These are phyloP conservation scores for Hemitrygon akajei DNA, from an alignment of 2,797 vertebrate genomes.

Conservation along the genomic window DNA sequence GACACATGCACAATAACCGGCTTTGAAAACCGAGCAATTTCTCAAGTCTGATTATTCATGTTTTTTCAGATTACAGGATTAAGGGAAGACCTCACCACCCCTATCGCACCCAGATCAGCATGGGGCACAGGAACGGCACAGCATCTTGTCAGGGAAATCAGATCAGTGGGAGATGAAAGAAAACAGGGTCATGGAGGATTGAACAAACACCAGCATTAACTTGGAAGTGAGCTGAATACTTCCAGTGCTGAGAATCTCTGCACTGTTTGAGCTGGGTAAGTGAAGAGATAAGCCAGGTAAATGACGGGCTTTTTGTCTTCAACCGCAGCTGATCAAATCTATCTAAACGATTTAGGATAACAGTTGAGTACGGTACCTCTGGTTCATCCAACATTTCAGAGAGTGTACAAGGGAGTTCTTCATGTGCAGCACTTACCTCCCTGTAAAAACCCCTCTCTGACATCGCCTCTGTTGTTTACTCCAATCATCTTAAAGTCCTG, in stretches of 20 bases:
- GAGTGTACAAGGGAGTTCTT: background rate
- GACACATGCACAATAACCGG: background rate
- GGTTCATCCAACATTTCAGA: background rate
- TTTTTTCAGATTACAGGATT: background rate
- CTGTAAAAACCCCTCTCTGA: too few relatives aligned
- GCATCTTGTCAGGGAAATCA: background rate
- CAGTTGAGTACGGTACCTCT: background rate
- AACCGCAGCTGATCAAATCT: conserved; percentile 11
- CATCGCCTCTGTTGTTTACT: too few relatives aligned
- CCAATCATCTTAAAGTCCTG: too few relatives aligned
- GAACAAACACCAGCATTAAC: background rate
- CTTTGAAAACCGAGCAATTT: background rate
- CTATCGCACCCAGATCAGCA: background rate
- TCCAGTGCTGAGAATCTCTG: background rate
- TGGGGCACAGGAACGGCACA: background rate
- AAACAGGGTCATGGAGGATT: background rate
- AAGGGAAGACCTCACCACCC: background rate
- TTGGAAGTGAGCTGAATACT: background rate
- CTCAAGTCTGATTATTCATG: background rate
- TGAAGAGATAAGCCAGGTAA: conserved; percentile 21
- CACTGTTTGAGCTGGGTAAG: background rate
- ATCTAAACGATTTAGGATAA: background rate
- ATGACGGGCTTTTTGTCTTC: background rate
- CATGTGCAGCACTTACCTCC: background rate
- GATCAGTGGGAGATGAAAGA: background rate